phyloP scores from a whole-genome alignment of 2,888 invertebrate species.

The Ophioninae sp. region DNA sequence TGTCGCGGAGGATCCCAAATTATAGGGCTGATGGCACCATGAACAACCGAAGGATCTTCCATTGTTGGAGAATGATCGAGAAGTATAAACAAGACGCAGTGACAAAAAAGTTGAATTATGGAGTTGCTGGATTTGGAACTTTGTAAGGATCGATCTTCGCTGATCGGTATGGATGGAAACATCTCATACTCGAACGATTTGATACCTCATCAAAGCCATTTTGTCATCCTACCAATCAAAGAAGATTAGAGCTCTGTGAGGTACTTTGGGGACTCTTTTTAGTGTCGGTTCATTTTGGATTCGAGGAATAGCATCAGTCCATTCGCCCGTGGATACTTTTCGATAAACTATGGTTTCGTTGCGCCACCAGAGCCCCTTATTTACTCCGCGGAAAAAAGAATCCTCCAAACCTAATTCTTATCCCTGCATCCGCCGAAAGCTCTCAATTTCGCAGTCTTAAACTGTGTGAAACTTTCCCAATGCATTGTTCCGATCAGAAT shows the following conservation, averaged over 20 bases:
- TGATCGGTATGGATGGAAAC: neutral
- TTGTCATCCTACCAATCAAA: neutral
- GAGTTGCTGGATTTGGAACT: neutral
- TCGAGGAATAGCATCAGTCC: neutral
- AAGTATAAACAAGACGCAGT: conserved; percentile 1
- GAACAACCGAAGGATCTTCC: neutral
- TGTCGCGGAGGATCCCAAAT: neutral
- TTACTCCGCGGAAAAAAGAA: neutral
- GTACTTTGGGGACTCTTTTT: neutral
- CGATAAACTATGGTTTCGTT: neutral
- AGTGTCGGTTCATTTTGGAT: neutral
- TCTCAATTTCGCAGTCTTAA: no score
- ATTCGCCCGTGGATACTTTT: neutral
- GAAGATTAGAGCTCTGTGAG: neutral
- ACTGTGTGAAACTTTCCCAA: no score
- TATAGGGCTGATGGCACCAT: neutral
- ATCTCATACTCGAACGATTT: neutral
- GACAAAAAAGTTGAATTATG: conserved; percentile 32
- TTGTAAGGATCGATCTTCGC: neutral
- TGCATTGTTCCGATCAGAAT: no score
- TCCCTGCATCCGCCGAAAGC: no score
- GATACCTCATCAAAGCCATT: neutral
- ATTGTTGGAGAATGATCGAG: conserved; percentile 15
- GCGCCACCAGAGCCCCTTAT: neutral
- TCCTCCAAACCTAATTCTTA: no score